Evolutionary conservation across 1,140 invertebrate genomes (phyloP), one percentile per base, ranked within the genome.

Genomic region (Apolygus lucorum): DNA sequence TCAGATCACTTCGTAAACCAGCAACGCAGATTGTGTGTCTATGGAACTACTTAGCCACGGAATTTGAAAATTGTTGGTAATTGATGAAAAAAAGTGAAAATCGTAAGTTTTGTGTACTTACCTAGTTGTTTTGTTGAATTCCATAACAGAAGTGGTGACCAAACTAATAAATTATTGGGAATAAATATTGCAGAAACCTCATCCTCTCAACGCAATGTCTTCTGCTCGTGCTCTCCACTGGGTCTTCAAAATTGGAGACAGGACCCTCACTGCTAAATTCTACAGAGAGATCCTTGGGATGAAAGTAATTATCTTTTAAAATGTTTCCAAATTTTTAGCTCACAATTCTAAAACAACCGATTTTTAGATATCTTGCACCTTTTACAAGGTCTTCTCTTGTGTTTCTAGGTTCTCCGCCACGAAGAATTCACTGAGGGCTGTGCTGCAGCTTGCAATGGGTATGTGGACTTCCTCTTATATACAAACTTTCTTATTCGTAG

Each of bases 381-480:
- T n/a, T n/a, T n/a, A n/a, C n/a, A n/a, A n/a, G n/a, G n/a, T 8
- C 34, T 8, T 49, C 34, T 49, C 17, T 59, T 59, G 11, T 63
- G 73, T 49, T 74, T 73, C 27, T 73, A 94, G 92, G 89, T 98
- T 65, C 79, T 98, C 49, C 84, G 96, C 70, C 96, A 99, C 82
- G 96, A 99, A 82, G 96, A 99, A 82, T 99, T 99, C 80, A 85
- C 88, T 72, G 91, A 97, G 79, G 95, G 95, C 2, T 98, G 96
- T 81, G 91, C 95, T 76, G 96, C 96, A 34, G 84, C 91, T 63
- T 98, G 96, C 76, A 99, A 99, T 86, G 96, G 96, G 93, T 96
- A 83, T 84, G 79, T 79, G 71, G 8, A 49, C 8, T 49, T 11
- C 34, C 8, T 49, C 17, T 49, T 17, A 49, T 8, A 11, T 49